Evolutionary conservation across 2,113 vertebrate genomes (phyloP).

Genomic region (Polypterus senegalus): DNA sequence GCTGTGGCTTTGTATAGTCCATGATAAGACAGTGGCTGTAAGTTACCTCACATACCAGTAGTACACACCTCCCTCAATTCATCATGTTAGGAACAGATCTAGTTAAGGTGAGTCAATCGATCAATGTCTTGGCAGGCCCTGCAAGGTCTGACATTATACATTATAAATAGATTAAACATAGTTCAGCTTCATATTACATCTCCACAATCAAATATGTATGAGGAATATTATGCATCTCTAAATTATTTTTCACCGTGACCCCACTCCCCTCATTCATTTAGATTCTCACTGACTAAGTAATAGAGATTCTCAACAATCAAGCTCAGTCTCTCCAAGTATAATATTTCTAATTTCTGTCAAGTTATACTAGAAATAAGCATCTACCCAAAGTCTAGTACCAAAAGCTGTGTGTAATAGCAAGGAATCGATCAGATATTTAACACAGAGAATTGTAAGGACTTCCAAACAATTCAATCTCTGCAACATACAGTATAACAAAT

Average conservation of each 20-base stretch:
- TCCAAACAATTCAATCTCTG: too few species aligned
- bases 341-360: too few species aligned
- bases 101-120: constrained; percentile 13
- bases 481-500: too few species aligned
- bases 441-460: too few species aligned
- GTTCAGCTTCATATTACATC: constrained; percentile 8
- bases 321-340: too few species aligned
- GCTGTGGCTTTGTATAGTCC: background rate
- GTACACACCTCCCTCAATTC: constrained; percentile 1
- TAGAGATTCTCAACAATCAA: too few species aligned
- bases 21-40: constrained; percentile 4
- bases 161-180: constrained; percentile 13
- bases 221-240: constrained; percentile 6
- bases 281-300: background rate
- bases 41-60: background rate
- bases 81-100: background rate
- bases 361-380: too few species aligned
- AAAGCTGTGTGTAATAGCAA: too few species aligned
- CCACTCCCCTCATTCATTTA: constrained; percentile 1
- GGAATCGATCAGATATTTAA: too few species aligned
- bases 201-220: constrained; percentile 8
- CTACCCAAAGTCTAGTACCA: too few species aligned
- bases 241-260: constrained; percentile 7
- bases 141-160: background rate
- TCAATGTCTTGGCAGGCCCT: constrained; percentile 3